Conservation (phyloP, 2,888 invertebrate genomes). For the Sepioteuthis lessoniana region DNA sequence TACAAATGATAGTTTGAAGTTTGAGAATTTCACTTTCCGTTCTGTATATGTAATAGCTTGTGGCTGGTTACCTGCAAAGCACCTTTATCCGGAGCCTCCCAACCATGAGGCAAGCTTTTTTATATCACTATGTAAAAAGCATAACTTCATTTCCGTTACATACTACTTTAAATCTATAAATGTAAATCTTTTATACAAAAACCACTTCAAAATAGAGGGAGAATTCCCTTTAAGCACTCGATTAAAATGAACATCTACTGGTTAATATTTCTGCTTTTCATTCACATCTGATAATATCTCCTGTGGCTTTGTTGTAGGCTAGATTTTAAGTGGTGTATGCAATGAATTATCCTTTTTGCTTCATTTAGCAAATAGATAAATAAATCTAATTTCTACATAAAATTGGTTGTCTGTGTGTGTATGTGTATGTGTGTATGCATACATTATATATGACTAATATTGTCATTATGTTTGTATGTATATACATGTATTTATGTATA, state of each 20-base stretch:
- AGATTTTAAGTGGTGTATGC: background rate
- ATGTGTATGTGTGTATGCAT: too few relatives aligned
- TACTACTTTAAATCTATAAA: slow-evolving; percentile 33
- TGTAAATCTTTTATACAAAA: slow-evolving; percentile 2
- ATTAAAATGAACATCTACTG: background rate
- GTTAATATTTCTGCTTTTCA: slow-evolving; percentile 16
- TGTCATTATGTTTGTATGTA: too few relatives aligned
- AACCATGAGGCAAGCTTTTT: background rate
- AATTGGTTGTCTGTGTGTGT: too few relatives aligned
- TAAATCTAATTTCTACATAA: too few relatives aligned
- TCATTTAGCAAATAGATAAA: background rate
- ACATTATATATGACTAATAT: too few relatives aligned
- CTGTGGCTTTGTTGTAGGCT: background rate
- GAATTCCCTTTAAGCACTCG: slow-evolving; percentile 15
- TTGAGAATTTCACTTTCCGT: background rate
- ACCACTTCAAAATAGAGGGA: background rate
- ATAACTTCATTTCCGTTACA: slow-evolving; percentile 10
- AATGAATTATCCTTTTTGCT: background rate
- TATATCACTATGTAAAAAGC: background rate
- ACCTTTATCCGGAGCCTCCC: background rate
- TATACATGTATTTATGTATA: too few relatives aligned
- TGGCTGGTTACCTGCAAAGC: background rate
- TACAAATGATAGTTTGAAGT: background rate
- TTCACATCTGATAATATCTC: background rate
- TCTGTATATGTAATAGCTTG: background rate